Conservation (phyloP, 2,113 vertebrate species). For the Peromyscus californicus region DNA sequence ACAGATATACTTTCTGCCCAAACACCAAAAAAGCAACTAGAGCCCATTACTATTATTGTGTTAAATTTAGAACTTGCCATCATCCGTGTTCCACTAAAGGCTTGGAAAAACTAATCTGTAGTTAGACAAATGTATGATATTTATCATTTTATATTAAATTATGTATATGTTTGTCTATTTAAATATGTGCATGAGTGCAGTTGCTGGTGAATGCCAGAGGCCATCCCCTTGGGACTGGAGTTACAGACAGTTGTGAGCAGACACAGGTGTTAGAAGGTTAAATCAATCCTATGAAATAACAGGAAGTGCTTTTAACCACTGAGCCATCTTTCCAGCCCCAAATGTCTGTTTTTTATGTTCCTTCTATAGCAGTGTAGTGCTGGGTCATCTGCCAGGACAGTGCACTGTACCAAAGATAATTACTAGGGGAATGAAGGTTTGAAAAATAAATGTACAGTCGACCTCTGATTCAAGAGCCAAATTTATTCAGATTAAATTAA, state of each 20-base stretch:
- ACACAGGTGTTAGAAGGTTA: neutral
- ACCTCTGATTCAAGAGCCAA: no score
- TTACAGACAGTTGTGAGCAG: neutral
- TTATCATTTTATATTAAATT: neutral
- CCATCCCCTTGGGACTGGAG: neutral
- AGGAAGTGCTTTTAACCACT: no score
- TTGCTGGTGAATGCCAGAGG: neutral
- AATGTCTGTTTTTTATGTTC: no score
- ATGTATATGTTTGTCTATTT: neutral
- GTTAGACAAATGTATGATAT: neutral
- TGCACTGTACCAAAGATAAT: no score
- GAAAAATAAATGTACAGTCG: no score
- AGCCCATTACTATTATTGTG: neutral
- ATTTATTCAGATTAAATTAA: no score
- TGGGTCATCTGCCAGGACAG: no score
- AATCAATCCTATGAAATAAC: no score
- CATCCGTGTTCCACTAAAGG: neutral
- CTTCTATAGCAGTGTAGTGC: no score
- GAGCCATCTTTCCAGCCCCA: no score
- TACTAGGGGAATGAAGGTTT: no score
- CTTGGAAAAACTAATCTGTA: neutral
- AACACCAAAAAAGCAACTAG: neutral
- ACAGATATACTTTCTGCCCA: neutral
- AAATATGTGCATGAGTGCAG: neutral
- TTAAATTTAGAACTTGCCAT: constrained; percentile 4